Base-by-base conservation (phyloP, 1,140 invertebrate species). In the Drosophila arawakana region DNA sequence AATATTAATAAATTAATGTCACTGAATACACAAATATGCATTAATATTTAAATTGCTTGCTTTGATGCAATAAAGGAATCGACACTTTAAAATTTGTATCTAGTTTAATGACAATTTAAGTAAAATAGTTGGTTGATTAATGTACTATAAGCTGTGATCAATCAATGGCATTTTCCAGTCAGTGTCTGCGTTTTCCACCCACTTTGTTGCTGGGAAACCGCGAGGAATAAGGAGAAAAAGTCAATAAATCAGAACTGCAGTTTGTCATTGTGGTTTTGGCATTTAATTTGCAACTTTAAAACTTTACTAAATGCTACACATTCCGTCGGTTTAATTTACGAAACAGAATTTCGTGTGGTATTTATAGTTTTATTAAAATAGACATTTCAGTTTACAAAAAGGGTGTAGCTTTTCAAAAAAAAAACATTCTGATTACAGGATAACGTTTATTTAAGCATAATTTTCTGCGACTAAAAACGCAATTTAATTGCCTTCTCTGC, bases 11-110 rank as follows among this genome's bases (percentile, higher is more conserved):
- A 46, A 37, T 21, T 49, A 34, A 15, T 9, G 39, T n/a, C 30
- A 15, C 13, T 39, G 34, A 52, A 35, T 50, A 30, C 35, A 54
- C 10, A 43, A 44, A 70, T 9, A 21, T 35, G 13, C 7, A 57
- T 57, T 47, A 37, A 41, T 54, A 37, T 70, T 30, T 63, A 54
- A 63, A 52, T 63, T 30, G 44, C 35, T 50, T 41, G 21, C 37
- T 3, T 60, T 15, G 35, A 68, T 50, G 61, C 15, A 49, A 61
- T 54, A 52, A 52, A n/a, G 11, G n/a, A 55, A 46, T 7, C 18
- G 49, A 8, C 49, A 44, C 37, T n/a, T 35, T 7, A 13, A 52
- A 35, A 37, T 37, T 5, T 9, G 21, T 7, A 13, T 7, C 13
- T 18, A 18, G 50, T 54, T 54, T 37, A 35, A 49, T 47, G 10